Base-by-base conservation (phyloP, 2,797 vertebrate species). In the Pterois miles region DNA sequence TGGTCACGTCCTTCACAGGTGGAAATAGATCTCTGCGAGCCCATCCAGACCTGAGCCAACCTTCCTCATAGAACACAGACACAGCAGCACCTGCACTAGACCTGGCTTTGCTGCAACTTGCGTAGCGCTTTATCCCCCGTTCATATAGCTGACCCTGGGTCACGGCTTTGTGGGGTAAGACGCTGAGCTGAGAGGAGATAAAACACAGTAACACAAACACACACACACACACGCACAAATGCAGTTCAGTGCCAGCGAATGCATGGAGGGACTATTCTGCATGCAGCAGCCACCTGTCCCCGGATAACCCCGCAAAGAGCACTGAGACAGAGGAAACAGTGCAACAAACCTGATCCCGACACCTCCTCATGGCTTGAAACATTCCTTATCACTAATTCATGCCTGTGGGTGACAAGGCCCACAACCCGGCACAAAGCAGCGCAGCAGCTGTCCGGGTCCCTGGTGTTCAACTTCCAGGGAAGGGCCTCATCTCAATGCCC, bases 361-460 rank as follows among this genome's bases (percentile, higher is more conserved):
- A 94, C 95, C 95, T 95, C 91, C 91, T 94, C 91, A 89, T 92
- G 93, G 92, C 93, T 93, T 86, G 84, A 93, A 95, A 95, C 94
- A 95, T 95, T 94, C 91, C 92, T 94, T 91, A 96, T 96, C 90
- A 96, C 91, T 95, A 94, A 96, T 96, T 96, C 95, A 95, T 93
- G 93, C 85, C 85, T 91, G 87, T 88, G 91, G 94, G 95, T 94
- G 93, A 95, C 90, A 78, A 91, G 90, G 93, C 87, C 92, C 48
- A 78, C 81, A 86, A 87, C 85, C 82, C 76, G 31, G 80, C 84
- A 84, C 91, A 84, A 82, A 76, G 84, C 74, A 71, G 64, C 66
- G n/a, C 74, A 36, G 80, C 77, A 83, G 82, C 77, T 80, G 79
- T 90, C 88, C 62, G 78, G 76, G 86, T 90, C 83, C 84, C 83